Evolutionary conservation across 2,888 invertebrate genomes (phyloP).

Genomic region (Sylvicola fuscatus): DNA sequence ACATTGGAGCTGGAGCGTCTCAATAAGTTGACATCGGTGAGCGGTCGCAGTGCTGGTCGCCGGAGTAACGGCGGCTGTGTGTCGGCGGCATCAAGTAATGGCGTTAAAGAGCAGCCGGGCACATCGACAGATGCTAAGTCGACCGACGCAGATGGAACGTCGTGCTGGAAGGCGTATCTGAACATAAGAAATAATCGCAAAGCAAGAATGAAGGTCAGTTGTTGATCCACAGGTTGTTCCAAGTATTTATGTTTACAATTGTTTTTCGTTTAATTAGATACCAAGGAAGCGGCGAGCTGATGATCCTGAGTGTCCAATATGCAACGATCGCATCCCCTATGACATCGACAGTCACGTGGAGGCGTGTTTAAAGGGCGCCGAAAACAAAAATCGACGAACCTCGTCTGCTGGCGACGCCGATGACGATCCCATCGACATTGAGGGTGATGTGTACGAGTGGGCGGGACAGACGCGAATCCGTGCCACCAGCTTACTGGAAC

Average conservation of each 20-base stretch:
- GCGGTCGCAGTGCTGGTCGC: background rate
- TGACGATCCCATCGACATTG: slow-evolving; percentile 55
- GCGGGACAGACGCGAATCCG: slow-evolving; percentile 69
- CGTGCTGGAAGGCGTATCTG: slow-evolving; percentile 51
- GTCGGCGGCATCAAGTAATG: slow-evolving; percentile 15
- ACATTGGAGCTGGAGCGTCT: slow-evolving; percentile 58
- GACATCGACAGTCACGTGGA: slow-evolving; percentile 54
- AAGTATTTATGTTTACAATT: background rate
- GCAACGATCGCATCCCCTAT: slow-evolving; percentile 46
- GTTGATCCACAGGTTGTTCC: too few relatives aligned
- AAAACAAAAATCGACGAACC: slow-evolving; percentile 7
- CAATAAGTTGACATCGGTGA: slow-evolving; percentile 26
- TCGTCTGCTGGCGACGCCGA: slow-evolving; percentile 24
- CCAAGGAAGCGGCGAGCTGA: slow-evolving; percentile 43
- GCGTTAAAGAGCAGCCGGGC: slow-evolving; percentile 19
- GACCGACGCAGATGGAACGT: background rate
- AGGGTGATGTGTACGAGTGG: slow-evolving; percentile 78
- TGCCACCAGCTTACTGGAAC: slow-evolving; percentile 46
- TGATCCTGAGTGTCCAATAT: slow-evolving; percentile 58
- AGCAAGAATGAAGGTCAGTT: slow-evolving; percentile 31
- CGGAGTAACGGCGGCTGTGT: slow-evolving; percentile 7
- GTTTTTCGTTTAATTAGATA: slow-evolving; percentile 21
- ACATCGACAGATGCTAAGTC: slow-evolving; percentile 23
- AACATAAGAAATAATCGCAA: slow-evolving; percentile 54
- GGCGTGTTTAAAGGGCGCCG: slow-evolving; percentile 37